A percentile compares a stretch with the other conserved stretches of the same genome.
Evolutionary conservation across 1,140 invertebrate genomes (phyloP).

Genomic region (Papilio aristodemus): DNA sequence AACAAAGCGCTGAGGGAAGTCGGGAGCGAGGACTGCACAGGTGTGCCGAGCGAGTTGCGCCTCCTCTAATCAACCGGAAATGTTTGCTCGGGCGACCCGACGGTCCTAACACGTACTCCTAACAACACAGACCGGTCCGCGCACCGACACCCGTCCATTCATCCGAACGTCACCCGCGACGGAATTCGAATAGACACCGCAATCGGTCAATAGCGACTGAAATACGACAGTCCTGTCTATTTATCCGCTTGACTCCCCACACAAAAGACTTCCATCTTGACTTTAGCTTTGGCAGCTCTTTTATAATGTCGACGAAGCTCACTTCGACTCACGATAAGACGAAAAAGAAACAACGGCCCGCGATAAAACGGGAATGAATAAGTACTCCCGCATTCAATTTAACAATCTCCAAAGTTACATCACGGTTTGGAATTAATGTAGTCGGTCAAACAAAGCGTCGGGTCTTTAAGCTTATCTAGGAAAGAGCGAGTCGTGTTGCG

Average conservation of each 20-base stretch:
- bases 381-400: constrained; percentile 59
- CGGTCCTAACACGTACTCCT: constrained; percentile 43
- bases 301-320: constrained; percentile 31
- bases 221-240: constrained; percentile 42
- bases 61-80: constrained; percentile 74
- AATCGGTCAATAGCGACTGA: constrained; percentile 46
- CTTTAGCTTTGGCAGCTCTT: constrained; percentile 29
- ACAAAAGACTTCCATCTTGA: constrained; percentile 39
- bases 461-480: constrained; percentile 55
- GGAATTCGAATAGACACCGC: constrained; percentile 52
- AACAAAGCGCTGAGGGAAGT: constrained; percentile 67
- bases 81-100: constrained; percentile 59
- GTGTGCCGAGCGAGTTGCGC: constrained; percentile 59
- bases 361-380: constrained; percentile 45
- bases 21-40: constrained; percentile 56
- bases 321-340: constrained; percentile 16
- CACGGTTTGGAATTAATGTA: constrained; percentile 64
- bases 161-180: constrained; percentile 50
- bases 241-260: constrained; percentile 41
- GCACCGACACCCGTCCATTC: constrained; percentile 41
- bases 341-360: constrained; percentile 48
- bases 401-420: constrained; percentile 59
- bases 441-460: constrained; percentile 60
- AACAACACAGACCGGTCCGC: constrained; percentile 40
- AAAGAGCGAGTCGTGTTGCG: constrained; percentile 56